Conservation (phyloP, 1,140 invertebrate species). For the Lethrus apterus region DNA sequence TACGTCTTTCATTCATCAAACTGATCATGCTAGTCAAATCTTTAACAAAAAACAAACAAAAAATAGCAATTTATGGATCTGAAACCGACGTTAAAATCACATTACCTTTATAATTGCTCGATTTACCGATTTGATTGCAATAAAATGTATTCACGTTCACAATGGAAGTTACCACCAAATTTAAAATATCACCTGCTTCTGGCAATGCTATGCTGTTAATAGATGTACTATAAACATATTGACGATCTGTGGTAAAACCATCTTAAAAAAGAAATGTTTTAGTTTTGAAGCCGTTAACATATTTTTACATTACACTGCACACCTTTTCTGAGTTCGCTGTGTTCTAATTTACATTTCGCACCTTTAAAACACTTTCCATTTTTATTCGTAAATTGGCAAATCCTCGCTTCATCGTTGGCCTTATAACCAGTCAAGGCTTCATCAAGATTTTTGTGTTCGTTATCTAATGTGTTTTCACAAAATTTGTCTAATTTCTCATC, state of each 20-base stretch:
- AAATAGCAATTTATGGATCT: neutral
- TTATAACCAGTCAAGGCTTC: conserved; percentile 13
- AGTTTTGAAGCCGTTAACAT: too few relatives aligned
- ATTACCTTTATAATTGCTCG: too few relatives aligned
- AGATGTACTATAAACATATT: neutral
- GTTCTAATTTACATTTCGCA: conserved; percentile 12
- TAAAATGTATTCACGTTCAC: conserved; percentile 3
- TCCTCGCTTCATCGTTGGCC: conserved; percentile 15
- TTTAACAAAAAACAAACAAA: too few relatives aligned
- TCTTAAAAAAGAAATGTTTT: conserved; percentile 10
- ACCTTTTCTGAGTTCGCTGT: conserved; percentile 6
- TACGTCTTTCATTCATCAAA: conserved; percentile 11
- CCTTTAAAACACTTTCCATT: conserved; percentile 20
- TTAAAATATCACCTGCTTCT: neutral
- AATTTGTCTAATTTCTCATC: conserved; percentile 13
- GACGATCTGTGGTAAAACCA: conserved; percentile 9
- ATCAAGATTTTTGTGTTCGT: neutral
- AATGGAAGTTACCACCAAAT: neutral
- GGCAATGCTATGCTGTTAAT: conserved; percentile 2
- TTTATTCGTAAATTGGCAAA: conserved; percentile 7
- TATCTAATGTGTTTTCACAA: conserved; percentile 1
- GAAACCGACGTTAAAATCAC: conserved; percentile 5
- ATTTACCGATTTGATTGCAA: too few relatives aligned
- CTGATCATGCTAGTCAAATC: conserved; percentile 12
- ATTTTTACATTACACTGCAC: neutral